A percentile compares a stretch with the other conserved stretches of the same genome.
Evolutionary conservation across 2,888 invertebrate species (phyloP).

Genomic region (Beris chalybata): DNA sequence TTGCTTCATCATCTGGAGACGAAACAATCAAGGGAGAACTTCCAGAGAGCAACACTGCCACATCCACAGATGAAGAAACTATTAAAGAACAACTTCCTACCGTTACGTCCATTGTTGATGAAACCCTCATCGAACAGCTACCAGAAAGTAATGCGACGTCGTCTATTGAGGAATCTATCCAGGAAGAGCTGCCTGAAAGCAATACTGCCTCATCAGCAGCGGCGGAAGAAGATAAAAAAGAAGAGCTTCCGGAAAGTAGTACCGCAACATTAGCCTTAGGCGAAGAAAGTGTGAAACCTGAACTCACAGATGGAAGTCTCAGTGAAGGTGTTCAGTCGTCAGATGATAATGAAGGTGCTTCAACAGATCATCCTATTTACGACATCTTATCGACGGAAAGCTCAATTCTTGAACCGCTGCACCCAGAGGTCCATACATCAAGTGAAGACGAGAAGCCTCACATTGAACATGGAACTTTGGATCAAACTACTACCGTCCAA

Average conservation of each 20-base stretch:
- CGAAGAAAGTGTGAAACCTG: conserved; percentile 27
- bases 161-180: background rate
- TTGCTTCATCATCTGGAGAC: background rate
- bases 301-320: background rate
- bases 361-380: background rate
- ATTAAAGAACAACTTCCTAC: background rate
- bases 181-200: background rate
- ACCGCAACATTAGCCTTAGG: background rate
- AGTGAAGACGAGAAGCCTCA: background rate
- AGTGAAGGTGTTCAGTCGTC: conserved; percentile 21
- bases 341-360: background rate
- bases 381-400: conserved; percentile 6
- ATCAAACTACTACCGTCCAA: background rate
- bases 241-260: background rate
- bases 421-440: background rate
- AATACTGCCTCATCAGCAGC: conserved; percentile 22
- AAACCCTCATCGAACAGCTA: conserved; percentile 12
- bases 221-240: conserved; percentile 25
- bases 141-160: conserved; percentile 26
- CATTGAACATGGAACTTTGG: too few species aligned
- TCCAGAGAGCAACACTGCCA: conserved; percentile 34
- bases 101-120: background rate
- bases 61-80: conserved; percentile 8
- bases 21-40: conserved; percentile 32
- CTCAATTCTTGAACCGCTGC: background rate